Percentiles rank a stretch among this genome's conserved stretches.
Evolutionary conservation across 2,888 invertebrate genomes (phyloP).

Genomic region (Acanthosepion lycidas): DNA sequence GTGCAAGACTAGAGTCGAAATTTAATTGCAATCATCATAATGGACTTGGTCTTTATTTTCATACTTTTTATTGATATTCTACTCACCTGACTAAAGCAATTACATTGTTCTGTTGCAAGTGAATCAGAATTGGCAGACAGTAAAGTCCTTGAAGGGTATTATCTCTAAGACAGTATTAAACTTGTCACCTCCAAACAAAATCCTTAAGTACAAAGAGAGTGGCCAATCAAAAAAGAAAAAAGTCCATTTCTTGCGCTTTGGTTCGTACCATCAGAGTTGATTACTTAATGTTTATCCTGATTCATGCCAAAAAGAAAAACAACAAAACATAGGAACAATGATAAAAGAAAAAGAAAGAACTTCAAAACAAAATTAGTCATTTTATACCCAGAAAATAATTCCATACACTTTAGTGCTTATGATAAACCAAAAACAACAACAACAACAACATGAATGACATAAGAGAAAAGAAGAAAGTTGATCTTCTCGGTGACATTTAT

Average conservation of each 20-base stretch:
- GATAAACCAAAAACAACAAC: background rate
- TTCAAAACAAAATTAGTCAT: too few relatives aligned
- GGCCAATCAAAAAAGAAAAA: background rate
- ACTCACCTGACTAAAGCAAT: background rate
- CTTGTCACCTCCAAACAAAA: constrained; percentile 21
- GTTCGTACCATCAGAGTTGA: background rate
- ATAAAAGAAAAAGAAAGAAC: too few relatives aligned
- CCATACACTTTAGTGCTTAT: background rate
- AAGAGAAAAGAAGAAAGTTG: background rate
- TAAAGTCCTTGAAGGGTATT: background rate
- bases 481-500: background rate
- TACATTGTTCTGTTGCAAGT: background rate
- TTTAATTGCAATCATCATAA: background rate
- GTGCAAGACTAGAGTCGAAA: background rate
- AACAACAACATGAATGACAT: background rate
- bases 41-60: background rate
- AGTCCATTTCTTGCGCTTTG: background rate
- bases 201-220: background rate
- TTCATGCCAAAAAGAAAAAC: too few relatives aligned
- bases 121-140: background rate
- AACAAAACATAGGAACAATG: too few relatives aligned
- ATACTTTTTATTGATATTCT: background rate
- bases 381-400: background rate
- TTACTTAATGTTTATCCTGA: background rate
- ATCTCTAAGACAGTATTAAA: constrained; percentile 11